Evolutionary conservation across 2,797 vertebrate genomes (phyloP), one percentile per base, ranked within the genome.

Genomic region (Crypturellus tataupa): DNA sequence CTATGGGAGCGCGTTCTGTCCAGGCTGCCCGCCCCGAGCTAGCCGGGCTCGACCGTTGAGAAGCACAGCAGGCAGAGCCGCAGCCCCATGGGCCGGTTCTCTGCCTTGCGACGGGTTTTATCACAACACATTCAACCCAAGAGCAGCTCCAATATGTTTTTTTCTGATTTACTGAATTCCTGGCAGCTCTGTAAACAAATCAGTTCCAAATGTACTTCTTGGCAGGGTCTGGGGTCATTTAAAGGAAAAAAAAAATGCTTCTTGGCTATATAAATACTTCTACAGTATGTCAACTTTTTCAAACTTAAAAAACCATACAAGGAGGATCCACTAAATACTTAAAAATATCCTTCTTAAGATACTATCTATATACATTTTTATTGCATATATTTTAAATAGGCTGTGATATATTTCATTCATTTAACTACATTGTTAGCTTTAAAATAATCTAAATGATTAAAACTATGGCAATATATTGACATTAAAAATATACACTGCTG

Each of bases 1-100:
- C 92, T 90, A 97, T 85, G 83, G 94, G 95, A 97, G 92, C 96
- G 97, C 97, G 98, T 97, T 97, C 96, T 97, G 98, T 98, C 98
- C 94, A 97, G 97, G 95, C 96, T 92, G 37, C 72, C 97, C 95
- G 37, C 96, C 96, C 90, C 88, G 87, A 96, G 92, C 93, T 80
- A 71, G 60, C 94, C 85, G 62, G 89, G 89, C 92, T 97, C 85
- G 95, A 92, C 93, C 90, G 62, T 89, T 89, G 53, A 84, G 72
- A 67, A 93, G 68, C 31, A 16, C 69, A 86, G 75, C 20, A 93
- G 92, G 94, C 75, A 89, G 91, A 95, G 94, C 46, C 90, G 84
- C 83, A 87, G 90, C 90, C 91, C 85, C 89, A 95, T 35, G 19
- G 95, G 85, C 83, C 94, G 89, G 83, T 93, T 92, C 93, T 85